Conservation (phyloP, 1,140 invertebrate species). For the Drosophila insularis region DNA sequence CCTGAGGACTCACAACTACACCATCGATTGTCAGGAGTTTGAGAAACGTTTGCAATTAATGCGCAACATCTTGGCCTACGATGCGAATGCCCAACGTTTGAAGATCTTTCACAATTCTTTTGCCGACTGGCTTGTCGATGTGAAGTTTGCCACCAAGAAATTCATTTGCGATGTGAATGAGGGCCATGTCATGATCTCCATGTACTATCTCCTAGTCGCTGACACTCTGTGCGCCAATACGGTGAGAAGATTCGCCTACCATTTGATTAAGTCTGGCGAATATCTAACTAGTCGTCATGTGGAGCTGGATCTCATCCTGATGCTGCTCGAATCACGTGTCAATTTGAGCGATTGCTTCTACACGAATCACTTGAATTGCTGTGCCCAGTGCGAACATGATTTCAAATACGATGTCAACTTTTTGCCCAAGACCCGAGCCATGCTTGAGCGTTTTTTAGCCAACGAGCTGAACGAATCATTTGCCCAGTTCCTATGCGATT, state of each 20-base stretch:
- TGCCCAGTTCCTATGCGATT: constrained; percentile 76
- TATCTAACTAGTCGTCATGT: constrained; percentile 73
- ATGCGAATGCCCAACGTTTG: constrained; percentile 85
- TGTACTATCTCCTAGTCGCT: constrained; percentile 88
- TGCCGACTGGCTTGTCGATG: constrained; percentile 96
- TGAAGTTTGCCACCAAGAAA: constrained; percentile 97
- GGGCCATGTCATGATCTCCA: constrained; percentile 94
- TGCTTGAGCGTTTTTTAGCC: constrained; percentile 74
- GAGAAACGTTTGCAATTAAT: constrained; percentile 91
- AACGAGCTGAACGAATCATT: constrained; percentile 77
- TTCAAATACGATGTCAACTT: constrained; percentile 78
- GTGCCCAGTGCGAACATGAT: constrained; percentile 76
- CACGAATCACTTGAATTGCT: constrained; percentile 80
- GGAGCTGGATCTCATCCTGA: constrained; percentile 77
- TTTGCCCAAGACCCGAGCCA: constrained; percentile 67
- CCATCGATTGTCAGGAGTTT: constrained; percentile 92
- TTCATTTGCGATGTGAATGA: constrained; percentile 94
- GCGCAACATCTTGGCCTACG: constrained; percentile 85
- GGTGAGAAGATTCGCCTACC: constrained; percentile 74
- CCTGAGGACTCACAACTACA: constrained; percentile 90
- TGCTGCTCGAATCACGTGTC: constrained; percentile 77
- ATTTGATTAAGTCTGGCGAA: constrained; percentile 75
- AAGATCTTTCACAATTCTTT: constrained; percentile 95
- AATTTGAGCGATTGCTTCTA: constrained; percentile 82
- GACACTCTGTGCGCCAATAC: constrained; percentile 80